These are phyloP conservation scores for Parapristionchus giblindavisi DNA, from an alignment of 2,888 invertebrate genomes.

Conservation along the genomic window DNA sequence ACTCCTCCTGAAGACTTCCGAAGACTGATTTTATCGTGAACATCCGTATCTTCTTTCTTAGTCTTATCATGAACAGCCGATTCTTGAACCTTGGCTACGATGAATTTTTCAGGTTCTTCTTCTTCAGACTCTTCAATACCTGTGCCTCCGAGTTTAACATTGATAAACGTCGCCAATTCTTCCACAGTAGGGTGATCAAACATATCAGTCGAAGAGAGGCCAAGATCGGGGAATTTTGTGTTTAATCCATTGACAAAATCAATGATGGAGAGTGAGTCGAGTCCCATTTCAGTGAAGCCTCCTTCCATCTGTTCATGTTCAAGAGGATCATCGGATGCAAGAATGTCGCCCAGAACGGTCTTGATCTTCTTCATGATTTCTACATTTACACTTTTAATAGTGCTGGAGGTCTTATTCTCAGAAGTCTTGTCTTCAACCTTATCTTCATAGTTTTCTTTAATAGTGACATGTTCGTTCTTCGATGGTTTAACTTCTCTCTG, in stretches of 20 bases:
- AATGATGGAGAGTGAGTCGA: constrained; percentile 63
- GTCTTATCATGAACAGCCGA: not conserved
- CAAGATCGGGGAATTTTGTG: constrained; percentile 44
- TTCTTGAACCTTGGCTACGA: not conserved
- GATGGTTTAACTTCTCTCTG: not conserved
- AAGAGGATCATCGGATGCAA: constrained; percentile 33
- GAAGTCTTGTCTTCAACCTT: not conserved
- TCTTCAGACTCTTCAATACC: constrained; percentile 5
- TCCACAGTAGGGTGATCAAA: constrained; percentile 56
- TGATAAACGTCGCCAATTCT: constrained; percentile 45
- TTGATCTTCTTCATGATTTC: constrained; percentile 1
- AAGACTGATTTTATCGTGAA: not conserved
- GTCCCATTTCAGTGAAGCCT: constrained; percentile 62
- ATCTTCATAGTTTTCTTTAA: not conserved
- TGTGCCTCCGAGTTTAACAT: constrained; percentile 1
- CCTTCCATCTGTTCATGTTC: constrained; percentile 3
- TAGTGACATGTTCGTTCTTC: not conserved
- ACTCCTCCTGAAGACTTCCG: not conserved
- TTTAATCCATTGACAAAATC: constrained; percentile 61
- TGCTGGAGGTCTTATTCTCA: not conserved
- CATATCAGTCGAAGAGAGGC: constrained; percentile 51
- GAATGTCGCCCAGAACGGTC: constrained; percentile 18
- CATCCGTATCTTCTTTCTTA: not conserved
- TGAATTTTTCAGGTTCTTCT: not conserved
- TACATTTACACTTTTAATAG: not conserved